These are phyloP conservation scores for Drosophila repleta DNA, from an alignment of 1,140 invertebrate species.

Conservation along the genomic window DNA sequence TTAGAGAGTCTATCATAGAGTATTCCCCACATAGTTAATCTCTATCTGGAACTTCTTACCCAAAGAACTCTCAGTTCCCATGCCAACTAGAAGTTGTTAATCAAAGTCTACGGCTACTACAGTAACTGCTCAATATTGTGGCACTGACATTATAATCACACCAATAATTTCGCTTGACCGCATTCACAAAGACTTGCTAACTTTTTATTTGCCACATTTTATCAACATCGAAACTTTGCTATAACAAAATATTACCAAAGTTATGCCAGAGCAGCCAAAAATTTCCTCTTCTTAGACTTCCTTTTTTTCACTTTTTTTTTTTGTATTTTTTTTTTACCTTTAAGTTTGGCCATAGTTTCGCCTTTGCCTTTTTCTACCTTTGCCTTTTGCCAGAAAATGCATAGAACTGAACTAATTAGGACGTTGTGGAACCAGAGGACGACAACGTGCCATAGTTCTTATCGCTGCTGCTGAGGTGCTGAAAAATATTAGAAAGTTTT, in stretches of 20 bases:
- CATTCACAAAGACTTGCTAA: constrained; percentile 48
- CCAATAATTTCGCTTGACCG: constrained; percentile 32
- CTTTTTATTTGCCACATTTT: constrained; percentile 80
- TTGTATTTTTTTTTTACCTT: constrained; percentile 18
- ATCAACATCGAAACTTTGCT: constrained; percentile 72
- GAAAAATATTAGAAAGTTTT: constrained; percentile 81
- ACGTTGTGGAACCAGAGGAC: constrained; percentile 35
- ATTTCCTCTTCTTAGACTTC: constrained; percentile 21
- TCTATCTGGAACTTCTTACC: no score
- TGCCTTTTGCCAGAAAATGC: constrained; percentile 51
- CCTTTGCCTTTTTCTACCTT: constrained; percentile 35
- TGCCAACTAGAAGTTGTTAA: neutral
- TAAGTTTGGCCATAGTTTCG: constrained; percentile 42
- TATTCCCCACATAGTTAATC: no score
- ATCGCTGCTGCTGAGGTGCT: constrained; percentile 71
- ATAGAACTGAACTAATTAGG: constrained; percentile 80
- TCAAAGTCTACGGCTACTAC: constrained; percentile 1
- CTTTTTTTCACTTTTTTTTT: neutral
- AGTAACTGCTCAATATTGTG: constrained; percentile 17
- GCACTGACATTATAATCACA: constrained; percentile 41
- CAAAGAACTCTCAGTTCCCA: no score
- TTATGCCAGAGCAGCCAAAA: constrained; percentile 71
- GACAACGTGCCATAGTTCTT: constrained; percentile 69
- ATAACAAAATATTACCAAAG: constrained; percentile 79
- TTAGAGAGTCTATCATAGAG: no score